Percentiles rank a stretch among this genome's conserved stretches.
These are phyloP conservation scores for Parasteatoda lunata DNA, from an alignment of 2,888 invertebrate species.

Conservation along the genomic window DNA sequence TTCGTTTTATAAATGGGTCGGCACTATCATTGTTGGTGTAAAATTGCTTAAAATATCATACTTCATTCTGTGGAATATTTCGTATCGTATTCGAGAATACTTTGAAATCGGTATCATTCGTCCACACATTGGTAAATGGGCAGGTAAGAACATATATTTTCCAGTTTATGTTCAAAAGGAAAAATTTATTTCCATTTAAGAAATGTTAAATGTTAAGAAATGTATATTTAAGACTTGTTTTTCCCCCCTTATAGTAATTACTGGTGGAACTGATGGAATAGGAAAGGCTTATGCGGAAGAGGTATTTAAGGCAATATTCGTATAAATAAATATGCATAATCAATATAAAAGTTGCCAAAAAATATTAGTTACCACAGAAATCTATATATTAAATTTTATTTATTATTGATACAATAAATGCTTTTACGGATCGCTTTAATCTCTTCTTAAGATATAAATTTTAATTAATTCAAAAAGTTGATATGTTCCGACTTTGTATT, in stretches of 20 bases:
- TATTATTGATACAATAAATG: no score
- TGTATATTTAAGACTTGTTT: neutral
- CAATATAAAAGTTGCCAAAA: no score
- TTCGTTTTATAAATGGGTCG: conserved; percentile 16
- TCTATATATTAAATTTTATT: no score
- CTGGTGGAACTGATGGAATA: conserved; percentile 92
- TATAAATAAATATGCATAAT: neutral
- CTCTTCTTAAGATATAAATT: no score
- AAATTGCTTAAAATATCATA: neutral
- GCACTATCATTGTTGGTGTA: conserved; percentile 7
- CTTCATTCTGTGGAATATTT: neutral
- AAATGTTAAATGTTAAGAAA: no score
- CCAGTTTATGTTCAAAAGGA: neutral
- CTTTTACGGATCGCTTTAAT: no score
- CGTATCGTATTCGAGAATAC: neutral
- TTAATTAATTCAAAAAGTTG: no score
- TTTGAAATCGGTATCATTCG: conserved; percentile 8
- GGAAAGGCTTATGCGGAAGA: conserved; percentile 90
- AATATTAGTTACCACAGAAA: no score
- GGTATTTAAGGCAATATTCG: conserved; percentile 69
- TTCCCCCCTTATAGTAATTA: conserved; percentile 79
- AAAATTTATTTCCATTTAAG: conserved; percentile 2
- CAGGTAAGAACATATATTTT: conserved; percentile 21
- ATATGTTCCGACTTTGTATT: no score
- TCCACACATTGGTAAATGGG: conserved; percentile 34